Percentiles rank a stretch among this genome's conserved stretches.
phyloP scores from a whole-genome alignment of 23 tunicate species.

The Phallusia fumigata region DNA sequence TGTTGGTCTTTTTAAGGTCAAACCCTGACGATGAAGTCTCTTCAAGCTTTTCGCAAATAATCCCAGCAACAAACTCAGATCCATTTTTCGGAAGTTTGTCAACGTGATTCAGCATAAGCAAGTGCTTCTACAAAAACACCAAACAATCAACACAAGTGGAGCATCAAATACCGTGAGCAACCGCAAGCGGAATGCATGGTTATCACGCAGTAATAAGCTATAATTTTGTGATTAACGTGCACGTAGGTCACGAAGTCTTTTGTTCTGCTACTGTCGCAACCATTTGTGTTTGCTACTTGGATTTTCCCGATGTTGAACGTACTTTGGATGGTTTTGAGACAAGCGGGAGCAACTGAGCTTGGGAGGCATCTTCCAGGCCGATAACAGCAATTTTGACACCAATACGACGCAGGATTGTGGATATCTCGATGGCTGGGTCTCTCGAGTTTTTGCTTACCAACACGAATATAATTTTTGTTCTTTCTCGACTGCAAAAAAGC shows the following conservation, averaged over 20 bases:
- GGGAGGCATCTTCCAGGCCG: not conserved
- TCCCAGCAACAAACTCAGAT: not conserved
- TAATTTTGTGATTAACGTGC: too few species aligned
- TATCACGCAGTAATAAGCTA: too few species aligned
- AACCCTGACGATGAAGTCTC: too few species aligned
- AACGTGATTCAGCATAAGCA: not conserved
- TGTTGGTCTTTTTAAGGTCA: too few species aligned
- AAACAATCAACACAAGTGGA: not conserved
- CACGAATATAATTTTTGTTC: not conserved
- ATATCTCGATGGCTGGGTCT: not conserved
- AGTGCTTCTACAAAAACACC: not conserved
- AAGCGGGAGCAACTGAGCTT: not conserved
- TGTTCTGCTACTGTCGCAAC: too few species aligned
- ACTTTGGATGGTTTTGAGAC: not conserved
- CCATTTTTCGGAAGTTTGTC: not conserved
- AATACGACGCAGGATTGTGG: not conserved
- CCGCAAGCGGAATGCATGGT: too few species aligned
- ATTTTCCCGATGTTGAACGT: not conserved
- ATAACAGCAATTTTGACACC: conserved; percentile 17
- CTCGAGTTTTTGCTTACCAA: not conserved
- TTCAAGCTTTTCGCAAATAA: not conserved
- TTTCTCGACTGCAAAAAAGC: not conserved
- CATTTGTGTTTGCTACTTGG: too few species aligned
- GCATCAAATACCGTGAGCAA: too few species aligned
- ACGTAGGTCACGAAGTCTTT: too few species aligned